Base-by-base conservation (phyloP, 2,888 invertebrate genomes). In the Laspeyria flexula region DNA sequence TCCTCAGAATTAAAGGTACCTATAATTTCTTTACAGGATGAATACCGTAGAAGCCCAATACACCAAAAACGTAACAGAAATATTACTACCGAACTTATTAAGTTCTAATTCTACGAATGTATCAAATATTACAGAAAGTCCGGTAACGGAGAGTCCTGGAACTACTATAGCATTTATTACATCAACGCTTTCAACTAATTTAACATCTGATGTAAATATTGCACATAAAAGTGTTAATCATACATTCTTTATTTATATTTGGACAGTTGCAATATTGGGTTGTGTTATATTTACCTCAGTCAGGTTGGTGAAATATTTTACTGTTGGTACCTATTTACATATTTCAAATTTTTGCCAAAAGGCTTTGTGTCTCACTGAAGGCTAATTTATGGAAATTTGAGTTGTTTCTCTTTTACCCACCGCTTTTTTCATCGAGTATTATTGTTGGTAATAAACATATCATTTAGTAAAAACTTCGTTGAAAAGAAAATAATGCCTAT, bases 221-320 rank as follows among this genome's bases (percentile, higher is more conserved):
- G 75, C 66, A 12, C 52, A 67, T 23, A 16, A 61, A 61, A 48
- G 41, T 18, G 29, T 88, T 46, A 79, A 86, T 47, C 70, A 90
- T 60, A 29, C 62, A 0, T 86, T 65, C 51, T 92, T 85, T 55
- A 93, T 94, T 65, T 91, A 91, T 60, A 82, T 95, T 52, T 95
- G 95, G 86, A 93, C 93, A 0, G 70, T 80, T 30, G 90, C 94
- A 15, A 94, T 95, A 43, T 35, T 93, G 0, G 87, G 86, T 1
- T 94, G 94, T 43, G 93, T 95, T 33, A 16, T 95, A 3, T 79
- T 95, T 37, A 95, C 95, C 9, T 93, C 93, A 6, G 79, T 73
- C 62, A 89, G 92, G 93, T 92, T 57, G 54, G 71, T 62, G 39
- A n/a, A 18, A 42, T 15, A 7, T 13, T 33, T 15, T 10, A 4